These are phyloP conservation scores for Rhamnusium bicolor DNA, from an alignment of 2,888 invertebrate species.

Conservation along the genomic window DNA sequence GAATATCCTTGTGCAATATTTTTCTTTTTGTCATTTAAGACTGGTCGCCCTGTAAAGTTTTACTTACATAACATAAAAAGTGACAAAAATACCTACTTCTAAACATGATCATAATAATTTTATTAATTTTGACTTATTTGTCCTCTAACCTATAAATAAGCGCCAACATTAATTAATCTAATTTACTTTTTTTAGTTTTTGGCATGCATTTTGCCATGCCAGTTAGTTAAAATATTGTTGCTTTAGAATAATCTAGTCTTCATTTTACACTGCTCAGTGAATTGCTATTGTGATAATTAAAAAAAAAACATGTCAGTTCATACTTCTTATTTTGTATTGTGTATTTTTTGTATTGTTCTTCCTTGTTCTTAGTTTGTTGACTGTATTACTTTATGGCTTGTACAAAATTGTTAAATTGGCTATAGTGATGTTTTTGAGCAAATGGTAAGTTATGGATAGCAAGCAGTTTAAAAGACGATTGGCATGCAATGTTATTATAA, in stretches of 20 bases:
- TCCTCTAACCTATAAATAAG: slow-evolving; percentile 7
- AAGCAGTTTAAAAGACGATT: neutral
- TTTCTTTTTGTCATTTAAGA: too few relatives aligned
- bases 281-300: neutral
- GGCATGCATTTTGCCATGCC: slow-evolving; percentile 2
- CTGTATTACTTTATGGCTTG: neutral
- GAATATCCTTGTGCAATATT: too few relatives aligned
- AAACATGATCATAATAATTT: neutral
- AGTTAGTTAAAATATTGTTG: neutral
- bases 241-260: neutral
- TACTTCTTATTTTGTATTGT: too few relatives aligned
- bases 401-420: neutral
- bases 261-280: neutral
- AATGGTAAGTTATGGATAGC: neutral
- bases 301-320: neutral
- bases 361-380: neutral
- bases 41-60: too few relatives aligned
- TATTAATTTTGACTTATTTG: neutral
- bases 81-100: too few relatives aligned
- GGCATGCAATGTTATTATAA: neutral
- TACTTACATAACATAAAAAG: neutral
- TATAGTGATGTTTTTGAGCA: neutral
- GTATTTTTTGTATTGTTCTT: neutral
- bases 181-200: neutral
- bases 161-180: neutral